These are phyloP conservation scores for Leucoma salicis DNA, from an alignment of 2,888 invertebrate genomes.

Conservation along the genomic window DNA sequence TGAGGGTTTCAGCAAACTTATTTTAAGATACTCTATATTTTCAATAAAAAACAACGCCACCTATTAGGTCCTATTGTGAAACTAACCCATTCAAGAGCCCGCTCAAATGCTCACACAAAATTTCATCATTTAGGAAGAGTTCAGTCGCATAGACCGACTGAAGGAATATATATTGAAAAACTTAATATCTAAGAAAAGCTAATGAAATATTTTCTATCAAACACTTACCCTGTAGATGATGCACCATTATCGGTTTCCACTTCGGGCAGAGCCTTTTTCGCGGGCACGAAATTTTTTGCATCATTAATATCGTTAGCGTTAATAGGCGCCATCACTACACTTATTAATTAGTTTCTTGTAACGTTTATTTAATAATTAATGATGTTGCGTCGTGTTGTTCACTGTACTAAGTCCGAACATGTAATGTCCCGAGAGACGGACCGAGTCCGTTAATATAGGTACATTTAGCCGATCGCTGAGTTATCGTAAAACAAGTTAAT, in stretches of 20 bases:
- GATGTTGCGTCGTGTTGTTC: slow-evolving; percentile 40
- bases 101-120: no score
- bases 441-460: slow-evolving; percentile 58
- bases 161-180: no score
- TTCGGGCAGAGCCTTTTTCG: slow-evolving; percentile 65
- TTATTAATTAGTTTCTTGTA: no score
- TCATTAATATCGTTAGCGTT: slow-evolving; percentile 61
- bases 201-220: not conserved
- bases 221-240: slow-evolving; percentile 45
- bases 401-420: slow-evolving; percentile 56
- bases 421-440: slow-evolving; percentile 54
- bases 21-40: no score
- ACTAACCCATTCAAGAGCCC: no score
- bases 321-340: slow-evolving; percentile 72
- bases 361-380: slow-evolving; percentile 24
- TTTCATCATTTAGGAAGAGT: no score
- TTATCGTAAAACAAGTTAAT: slow-evolving; percentile 33
- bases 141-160: no score
- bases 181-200: no score
- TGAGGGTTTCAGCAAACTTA: no score
- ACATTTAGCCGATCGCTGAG: slow-evolving; percentile 36
- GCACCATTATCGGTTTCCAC: slow-evolving; percentile 60
- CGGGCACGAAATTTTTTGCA: slow-evolving; percentile 50
- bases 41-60: no score
- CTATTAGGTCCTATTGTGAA: no score